Evolutionary conservation across 2,888 invertebrate genomes (phyloP).

Genomic region (Caenorhabditis sulstoni): DNA sequence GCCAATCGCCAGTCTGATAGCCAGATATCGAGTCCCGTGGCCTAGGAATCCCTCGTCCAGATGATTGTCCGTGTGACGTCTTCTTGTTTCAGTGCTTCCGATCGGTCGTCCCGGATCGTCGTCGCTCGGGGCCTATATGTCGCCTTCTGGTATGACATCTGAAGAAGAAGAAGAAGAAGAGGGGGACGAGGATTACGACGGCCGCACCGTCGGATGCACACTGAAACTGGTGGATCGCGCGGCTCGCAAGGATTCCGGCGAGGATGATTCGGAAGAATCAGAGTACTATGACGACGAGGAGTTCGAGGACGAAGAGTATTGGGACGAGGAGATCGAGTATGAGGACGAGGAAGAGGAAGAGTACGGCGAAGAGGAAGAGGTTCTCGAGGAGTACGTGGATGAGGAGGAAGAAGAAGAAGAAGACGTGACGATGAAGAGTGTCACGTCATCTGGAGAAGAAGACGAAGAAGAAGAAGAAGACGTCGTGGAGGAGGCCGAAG

Average conservation of each 20-base stretch:
- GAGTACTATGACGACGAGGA: constrained; percentile 66
- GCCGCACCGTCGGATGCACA: constrained; percentile 72
- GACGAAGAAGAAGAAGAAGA: constrained; percentile 55
- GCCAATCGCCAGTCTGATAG: too few relatives aligned
- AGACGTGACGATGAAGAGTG: constrained; percentile 29
- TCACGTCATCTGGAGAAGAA: constrained; percentile 34
- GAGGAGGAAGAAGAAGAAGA: constrained; percentile 63
- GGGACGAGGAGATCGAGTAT: constrained; percentile 69
- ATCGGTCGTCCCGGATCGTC: constrained; percentile 62
- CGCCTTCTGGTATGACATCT: constrained; percentile 64
- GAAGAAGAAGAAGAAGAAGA: constrained; percentile 42
- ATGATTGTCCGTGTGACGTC: too few relatives aligned
- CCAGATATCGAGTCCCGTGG: too few relatives aligned
- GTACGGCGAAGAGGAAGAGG: constrained; percentile 62
- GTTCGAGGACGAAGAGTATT: constrained; percentile 69
- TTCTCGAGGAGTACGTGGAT: constrained; percentile 27
- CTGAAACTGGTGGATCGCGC: constrained; percentile 75
- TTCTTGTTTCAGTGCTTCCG: constrained; percentile 42
- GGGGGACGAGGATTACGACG: constrained; percentile 59
- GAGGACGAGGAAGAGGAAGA: constrained; percentile 64
- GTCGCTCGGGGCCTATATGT: constrained; percentile 68
- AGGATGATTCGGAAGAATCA: constrained; percentile 67
- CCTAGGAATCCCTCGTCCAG: too few relatives aligned
- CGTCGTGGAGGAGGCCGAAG: constrained; percentile 17
- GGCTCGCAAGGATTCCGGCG: constrained; percentile 71